Conservation (phyloP, 2,797 vertebrate genomes). For the Sebastes diploproa region DNA sequence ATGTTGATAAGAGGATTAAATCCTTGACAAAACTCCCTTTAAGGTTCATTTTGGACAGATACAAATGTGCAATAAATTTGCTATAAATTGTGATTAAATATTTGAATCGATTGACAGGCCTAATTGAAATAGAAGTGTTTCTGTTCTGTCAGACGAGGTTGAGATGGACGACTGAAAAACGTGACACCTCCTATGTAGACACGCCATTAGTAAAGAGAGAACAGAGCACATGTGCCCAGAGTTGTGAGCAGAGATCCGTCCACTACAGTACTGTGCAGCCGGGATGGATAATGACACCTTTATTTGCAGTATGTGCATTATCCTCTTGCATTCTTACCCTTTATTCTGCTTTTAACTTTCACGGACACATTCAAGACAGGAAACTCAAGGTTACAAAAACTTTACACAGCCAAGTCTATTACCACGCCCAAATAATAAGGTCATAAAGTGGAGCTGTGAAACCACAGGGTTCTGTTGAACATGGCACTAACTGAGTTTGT, state of each 20-base stretch:
- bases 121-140: background rate
- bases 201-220: background rate
- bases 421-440: constrained; percentile 23
- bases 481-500: constrained; percentile 3
- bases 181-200: background rate
- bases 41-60: background rate
- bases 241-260: background rate
- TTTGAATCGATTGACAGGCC: no score
- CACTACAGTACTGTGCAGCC: background rate
- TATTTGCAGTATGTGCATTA: background rate
- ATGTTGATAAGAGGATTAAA: no score
- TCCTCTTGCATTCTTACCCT: background rate
- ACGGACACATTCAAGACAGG: constrained; percentile 29
- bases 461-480: constrained; percentile 15
- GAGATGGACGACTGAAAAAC: background rate
- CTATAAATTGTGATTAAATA: no score
- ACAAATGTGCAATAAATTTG: no score
- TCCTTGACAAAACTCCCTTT: background rate
- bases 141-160: background rate
- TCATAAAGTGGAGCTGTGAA: constrained; percentile 46
- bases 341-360: background rate
- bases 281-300: background rate
- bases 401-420: constrained; percentile 31
- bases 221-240: background rate
- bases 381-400: constrained; percentile 30